Evolutionary conservation across 1,140 invertebrate species (phyloP).

Genomic region (Drosophila burlai): DNA sequence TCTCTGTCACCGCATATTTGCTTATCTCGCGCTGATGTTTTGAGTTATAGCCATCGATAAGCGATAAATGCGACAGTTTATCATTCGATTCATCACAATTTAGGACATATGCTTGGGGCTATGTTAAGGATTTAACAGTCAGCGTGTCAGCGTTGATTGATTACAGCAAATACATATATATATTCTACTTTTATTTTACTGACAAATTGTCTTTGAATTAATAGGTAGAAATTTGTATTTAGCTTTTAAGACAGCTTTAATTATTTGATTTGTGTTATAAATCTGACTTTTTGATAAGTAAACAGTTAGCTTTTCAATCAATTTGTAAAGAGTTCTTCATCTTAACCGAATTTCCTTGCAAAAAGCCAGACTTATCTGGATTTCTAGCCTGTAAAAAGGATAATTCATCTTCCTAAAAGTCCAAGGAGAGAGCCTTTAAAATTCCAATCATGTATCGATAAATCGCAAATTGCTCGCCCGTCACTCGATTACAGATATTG

Average conservation of each 20-base stretch:
- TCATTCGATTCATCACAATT: constrained; percentile 45
- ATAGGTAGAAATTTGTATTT: neutral
- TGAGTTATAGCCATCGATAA: constrained; percentile 38
- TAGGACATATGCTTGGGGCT: constrained; percentile 1
- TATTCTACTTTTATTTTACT: neutral
- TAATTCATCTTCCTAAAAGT: constrained; percentile 2
- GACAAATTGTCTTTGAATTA: neutral
- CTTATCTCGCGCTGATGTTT: constrained; percentile 13
- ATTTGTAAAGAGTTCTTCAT: neutral
- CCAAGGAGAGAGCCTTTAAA: neutral
- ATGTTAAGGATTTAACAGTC: neutral
- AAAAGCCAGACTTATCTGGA: neutral
- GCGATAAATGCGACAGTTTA: constrained; percentile 34
- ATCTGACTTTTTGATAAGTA: neutral
- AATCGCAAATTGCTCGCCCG: constrained; percentile 25
- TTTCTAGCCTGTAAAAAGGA: neutral
- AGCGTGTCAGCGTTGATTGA: constrained; percentile 10
- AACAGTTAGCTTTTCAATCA: neutral
- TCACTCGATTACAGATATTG: constrained; percentile 31
- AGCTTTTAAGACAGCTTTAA: neutral
- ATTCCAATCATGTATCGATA: constrained; percentile 33
- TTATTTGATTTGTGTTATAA: neutral
- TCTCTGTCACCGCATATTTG: constrained; percentile 27
- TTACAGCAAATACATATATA: neutral
- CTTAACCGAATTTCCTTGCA: neutral